Percentiles rank a stretch among this genome's conserved stretches.
Conservation (phyloP, 2,797 vertebrate species). For the Gymnodraco acuticeps region DNA sequence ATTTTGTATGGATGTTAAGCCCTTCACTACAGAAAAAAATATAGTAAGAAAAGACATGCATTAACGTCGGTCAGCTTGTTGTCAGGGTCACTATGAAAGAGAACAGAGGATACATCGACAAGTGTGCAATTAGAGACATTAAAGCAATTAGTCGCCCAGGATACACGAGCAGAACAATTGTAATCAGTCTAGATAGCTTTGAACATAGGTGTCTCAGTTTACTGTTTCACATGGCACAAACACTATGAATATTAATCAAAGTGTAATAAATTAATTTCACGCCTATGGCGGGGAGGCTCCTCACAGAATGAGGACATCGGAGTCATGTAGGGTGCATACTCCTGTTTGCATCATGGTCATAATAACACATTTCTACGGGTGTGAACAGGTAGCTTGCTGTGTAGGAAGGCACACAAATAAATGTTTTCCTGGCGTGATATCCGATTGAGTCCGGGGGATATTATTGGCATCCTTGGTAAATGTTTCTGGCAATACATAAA, state of each 20-base stretch:
- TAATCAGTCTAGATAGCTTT: slow-evolving; percentile 58
- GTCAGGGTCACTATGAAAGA: slow-evolving; percentile 38
- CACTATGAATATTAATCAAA: slow-evolving; percentile 54
- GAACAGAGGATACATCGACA: slow-evolving; percentile 39
- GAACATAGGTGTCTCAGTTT: slow-evolving; percentile 43
- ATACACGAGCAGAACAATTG: slow-evolving; percentile 46
- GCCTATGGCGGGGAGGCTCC: slow-evolving; percentile 12
- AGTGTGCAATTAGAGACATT: slow-evolving; percentile 59
- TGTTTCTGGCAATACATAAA: slow-evolving; percentile 68
- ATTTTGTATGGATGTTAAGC: neutral
- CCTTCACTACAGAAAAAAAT: neutral
- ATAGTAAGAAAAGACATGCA: neutral
- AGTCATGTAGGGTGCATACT: slow-evolving; percentile 1
- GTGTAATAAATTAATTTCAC: slow-evolving; percentile 34
- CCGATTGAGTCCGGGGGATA: slow-evolving; percentile 40
- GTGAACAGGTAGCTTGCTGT: slow-evolving; percentile 16
- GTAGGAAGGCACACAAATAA: slow-evolving; percentile 47
- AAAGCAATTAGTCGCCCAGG: slow-evolving; percentile 56
- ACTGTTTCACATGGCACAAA: slow-evolving; percentile 29
- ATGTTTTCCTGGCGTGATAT: slow-evolving; percentile 28
- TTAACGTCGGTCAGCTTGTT: slow-evolving; percentile 14
- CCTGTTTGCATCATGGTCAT: slow-evolving; percentile 12
- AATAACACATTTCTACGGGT: slow-evolving; percentile 7
- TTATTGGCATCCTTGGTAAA: slow-evolving; percentile 55
- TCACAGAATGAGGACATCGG: neutral